phyloP scores from a whole-genome alignment of 2,888 invertebrate genomes.

The Oxystoma pomonae region DNA sequence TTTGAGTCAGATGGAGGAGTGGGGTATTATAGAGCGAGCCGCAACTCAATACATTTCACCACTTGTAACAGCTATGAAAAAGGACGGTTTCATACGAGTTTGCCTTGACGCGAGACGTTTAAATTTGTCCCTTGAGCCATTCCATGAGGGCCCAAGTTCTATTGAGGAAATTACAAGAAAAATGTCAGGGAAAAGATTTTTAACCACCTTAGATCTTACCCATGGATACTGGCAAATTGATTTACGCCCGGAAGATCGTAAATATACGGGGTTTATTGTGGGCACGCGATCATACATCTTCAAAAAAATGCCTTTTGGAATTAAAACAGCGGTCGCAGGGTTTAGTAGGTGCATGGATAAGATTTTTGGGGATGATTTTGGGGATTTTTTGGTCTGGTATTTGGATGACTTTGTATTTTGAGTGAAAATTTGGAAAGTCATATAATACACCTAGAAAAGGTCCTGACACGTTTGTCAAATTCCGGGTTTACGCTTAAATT shows the following conservation, averaged over 20 bases:
- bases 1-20: slow-evolving; percentile 12
- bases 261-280: slow-evolving; percentile 29
- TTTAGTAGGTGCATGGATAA: slow-evolving; percentile 22
- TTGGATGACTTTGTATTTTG: slow-evolving; percentile 25
- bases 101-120: slow-evolving; percentile 13
- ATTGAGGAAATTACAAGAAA: slow-evolving; percentile 24
- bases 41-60: slow-evolving; percentile 10
- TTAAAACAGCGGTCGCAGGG: slow-evolving; percentile 19
- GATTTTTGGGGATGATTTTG: slow-evolving; percentile 20
- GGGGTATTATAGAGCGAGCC: slow-evolving; percentile 4
- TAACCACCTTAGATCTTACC: slow-evolving; percentile 26
- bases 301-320: slow-evolving; percentile 23
- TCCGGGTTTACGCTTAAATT: slow-evolving; percentile 25
- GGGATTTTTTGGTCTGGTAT: slow-evolving; percentile 16
- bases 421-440: slow-evolving; percentile 22
- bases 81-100: slow-evolving; percentile 12
- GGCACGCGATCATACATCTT: slow-evolving; percentile 6
- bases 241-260: slow-evolving; percentile 18
- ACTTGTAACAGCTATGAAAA: slow-evolving; percentile 10
- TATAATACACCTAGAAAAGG: slow-evolving; percentile 15
- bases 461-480: slow-evolving; percentile 20
- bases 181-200: slow-evolving; percentile 18
- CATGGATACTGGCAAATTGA: slow-evolving; percentile 31
- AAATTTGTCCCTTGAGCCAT: slow-evolving; percentile 16
- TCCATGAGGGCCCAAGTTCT: slow-evolving; percentile 14